Evolutionary conservation across 92 coral and sea anemone genomes (phyloP).

Genomic region (Umimayanthus kanabou): DNA sequence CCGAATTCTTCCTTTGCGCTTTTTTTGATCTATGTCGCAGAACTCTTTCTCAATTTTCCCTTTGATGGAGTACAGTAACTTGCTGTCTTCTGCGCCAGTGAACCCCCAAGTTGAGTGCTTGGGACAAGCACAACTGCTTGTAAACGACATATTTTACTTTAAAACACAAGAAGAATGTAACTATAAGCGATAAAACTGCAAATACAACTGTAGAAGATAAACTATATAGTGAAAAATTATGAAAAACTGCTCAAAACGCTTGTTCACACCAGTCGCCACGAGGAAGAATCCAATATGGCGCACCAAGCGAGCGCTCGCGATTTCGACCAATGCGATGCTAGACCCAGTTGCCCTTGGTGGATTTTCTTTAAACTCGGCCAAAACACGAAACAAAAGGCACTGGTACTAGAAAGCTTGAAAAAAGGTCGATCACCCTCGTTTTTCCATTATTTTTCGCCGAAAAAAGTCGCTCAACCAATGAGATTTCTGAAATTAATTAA

Average conservation of each 20-base stretch:
- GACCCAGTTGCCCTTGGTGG: not conserved
- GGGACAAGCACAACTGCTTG: too few relatives aligned
- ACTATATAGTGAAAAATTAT: too few relatives aligned
- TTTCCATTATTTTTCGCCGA: not conserved
- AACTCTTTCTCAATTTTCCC: not conserved
- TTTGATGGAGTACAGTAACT: too few relatives aligned
- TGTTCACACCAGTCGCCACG: too few relatives aligned
- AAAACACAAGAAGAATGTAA: too few relatives aligned
- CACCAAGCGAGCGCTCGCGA: not conserved
- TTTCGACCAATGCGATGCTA: not conserved
- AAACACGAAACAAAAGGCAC: not conserved
- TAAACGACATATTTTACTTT: too few relatives aligned
- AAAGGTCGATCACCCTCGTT: not conserved
- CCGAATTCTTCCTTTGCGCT: not conserved
- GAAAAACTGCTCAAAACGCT: too few relatives aligned
- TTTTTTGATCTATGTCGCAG: not conserved
- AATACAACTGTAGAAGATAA: too few relatives aligned
- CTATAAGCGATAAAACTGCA: too few relatives aligned
- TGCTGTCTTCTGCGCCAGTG: too few relatives aligned
- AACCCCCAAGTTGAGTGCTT: too few relatives aligned
- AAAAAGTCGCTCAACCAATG: not conserved
- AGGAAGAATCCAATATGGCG: constrained; percentile 29
- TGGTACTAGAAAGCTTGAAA: not conserved
- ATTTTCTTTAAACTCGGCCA: not conserved
- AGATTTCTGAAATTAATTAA: not conserved